A percentile compares a stretch with the other conserved stretches of the same genome.
phyloP scores from a whole-genome alignment of 2,888 invertebrate genomes.

The Parnassius mnemosyne region DNA sequence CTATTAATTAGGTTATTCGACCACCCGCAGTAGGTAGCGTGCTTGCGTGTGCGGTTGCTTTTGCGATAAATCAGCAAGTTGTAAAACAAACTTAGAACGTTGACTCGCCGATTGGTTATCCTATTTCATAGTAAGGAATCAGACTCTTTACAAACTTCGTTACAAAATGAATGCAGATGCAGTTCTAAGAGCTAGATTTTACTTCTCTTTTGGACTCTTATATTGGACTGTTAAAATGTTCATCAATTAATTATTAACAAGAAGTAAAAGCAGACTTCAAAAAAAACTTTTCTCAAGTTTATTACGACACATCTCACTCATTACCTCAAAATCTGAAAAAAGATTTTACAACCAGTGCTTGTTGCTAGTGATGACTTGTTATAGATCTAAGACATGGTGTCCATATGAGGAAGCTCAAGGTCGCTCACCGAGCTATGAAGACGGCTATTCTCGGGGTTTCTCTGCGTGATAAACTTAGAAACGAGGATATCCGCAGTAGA shows the following conservation, averaged over 20 bases:
- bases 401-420: no score
- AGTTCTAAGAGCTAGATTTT: conserved; percentile 4
- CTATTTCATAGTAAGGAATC: neutral
- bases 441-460: no score
- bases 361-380: no score
- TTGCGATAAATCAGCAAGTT: conserved; percentile 12
- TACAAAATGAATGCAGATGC: conserved; percentile 7
- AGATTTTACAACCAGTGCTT: no score
- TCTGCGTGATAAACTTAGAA: no score
- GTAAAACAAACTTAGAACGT: conserved; percentile 16
- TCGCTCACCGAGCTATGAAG: no score
- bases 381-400: no score
- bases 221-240: neutral
- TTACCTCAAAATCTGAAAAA: no score
- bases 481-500: no score
- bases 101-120: conserved; percentile 5
- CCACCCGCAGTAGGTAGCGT: conserved; percentile 14
- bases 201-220: neutral
- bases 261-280: no score
- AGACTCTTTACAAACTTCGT: conserved; percentile 11
- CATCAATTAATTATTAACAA: neutral
- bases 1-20: conserved; percentile 2
- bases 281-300: no score
- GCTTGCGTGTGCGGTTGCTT: conserved; percentile 7
- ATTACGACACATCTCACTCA: no score